Evolutionary conservation across 2,113 vertebrate species (phyloP), one percentile per base, ranked within the genome.

Genomic region (Epinephelus fuscoguttatus): DNA sequence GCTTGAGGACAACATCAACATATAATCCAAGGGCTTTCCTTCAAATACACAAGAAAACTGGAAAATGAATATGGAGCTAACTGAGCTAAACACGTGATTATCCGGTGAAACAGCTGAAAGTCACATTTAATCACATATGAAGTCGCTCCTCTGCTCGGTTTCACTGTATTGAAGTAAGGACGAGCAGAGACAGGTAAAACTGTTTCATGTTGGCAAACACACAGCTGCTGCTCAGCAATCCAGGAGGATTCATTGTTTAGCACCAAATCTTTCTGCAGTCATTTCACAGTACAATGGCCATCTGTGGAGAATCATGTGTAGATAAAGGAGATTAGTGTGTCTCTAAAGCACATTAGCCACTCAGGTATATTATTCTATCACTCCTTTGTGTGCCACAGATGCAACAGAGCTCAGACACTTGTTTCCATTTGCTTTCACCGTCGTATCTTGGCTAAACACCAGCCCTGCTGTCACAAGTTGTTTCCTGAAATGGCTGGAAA

Each of bases 301-400:
- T 86, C 60, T 88, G 68, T 60, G 71, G 33, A 75, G 77, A 82
- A 67, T 59, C 49, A 57, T 52, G 33, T 63, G 67, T n/a, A 81
- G 30, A 80, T 70, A 27, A 72, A 57, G 49, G 19, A 75, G 62
- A 82, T 83, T 74, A 69, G 47, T 25, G 21, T 42, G 23, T 27
- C 37, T 78, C n/a, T 19, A 80, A 83, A 84, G 33, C 62, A 52
- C 60, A 73, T 42, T 83, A 82, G 23, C 61, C 76, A 49, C 64
- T 82, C 73, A 70, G 68, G 30, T 82, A 21, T 75, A 47, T 78
- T 81, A 68, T 62, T 69, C 6, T 40, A 55, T 50, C 21, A 2
- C 14, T 81, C 37, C 45, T 78, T 45, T 33, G 63, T 42, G 52
- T 15, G 40, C 55, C 53, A 68, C 53, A 73, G 75, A 78, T 66